Evolutionary conservation across 2,888 invertebrate species (phyloP).

Genomic region (Sympetrum striolatum): DNA sequence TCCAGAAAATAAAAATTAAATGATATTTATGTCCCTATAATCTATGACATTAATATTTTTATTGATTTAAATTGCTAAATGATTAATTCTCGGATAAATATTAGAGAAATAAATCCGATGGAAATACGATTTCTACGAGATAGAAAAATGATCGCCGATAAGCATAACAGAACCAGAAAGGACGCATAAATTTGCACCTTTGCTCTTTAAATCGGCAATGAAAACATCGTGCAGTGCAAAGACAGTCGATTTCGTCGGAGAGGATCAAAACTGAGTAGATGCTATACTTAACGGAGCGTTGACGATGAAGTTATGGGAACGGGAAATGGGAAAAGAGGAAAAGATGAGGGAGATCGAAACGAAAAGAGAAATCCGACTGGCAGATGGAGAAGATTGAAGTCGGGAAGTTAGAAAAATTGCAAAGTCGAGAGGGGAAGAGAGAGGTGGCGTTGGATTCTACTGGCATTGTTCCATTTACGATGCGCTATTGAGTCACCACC

Average conservation of each 20-base stretch:
- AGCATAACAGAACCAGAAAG: neutral
- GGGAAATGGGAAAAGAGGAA: neutral
- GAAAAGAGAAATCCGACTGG: neutral
- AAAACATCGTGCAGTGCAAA: no score
- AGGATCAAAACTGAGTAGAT: neutral
- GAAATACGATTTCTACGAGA: no score
- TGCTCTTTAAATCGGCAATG: no score
- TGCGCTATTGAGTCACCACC: slow-evolving; percentile 9
- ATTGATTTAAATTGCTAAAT: no score
- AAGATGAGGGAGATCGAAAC: neutral
- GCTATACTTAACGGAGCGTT: neutral
- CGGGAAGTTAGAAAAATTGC: neutral
- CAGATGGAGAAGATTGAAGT: neutral
- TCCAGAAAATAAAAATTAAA: no score
- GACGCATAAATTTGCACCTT: no score
- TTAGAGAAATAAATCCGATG: no score
- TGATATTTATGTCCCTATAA: no score
- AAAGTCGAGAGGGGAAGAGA: neutral
- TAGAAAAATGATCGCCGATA: neutral
- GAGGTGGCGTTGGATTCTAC: neutral
- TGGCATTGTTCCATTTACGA: slow-evolving; percentile 19
- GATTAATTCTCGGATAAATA: no score
- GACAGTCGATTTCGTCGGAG: no score
- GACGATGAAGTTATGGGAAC: neutral
- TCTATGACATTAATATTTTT: no score